Evolutionary conservation across 2,888 invertebrate species (phyloP).

Genomic region (Callinectes sapidus): DNA sequence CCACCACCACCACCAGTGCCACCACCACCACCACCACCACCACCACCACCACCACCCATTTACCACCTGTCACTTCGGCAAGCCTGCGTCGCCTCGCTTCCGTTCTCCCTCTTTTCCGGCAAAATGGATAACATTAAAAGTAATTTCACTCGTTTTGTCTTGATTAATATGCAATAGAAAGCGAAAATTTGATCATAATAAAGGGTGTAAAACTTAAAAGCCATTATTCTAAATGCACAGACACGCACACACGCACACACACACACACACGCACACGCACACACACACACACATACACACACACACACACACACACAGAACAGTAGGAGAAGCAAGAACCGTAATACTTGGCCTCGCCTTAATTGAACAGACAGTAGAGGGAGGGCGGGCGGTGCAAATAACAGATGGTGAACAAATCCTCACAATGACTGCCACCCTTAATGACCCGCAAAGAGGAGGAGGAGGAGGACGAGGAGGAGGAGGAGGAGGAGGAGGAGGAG

Average conservation of each 20-base stretch:
- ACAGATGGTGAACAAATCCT: neutral
- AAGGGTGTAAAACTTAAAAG: too few relatives aligned
- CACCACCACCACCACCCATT: neutral
- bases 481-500: neutral
- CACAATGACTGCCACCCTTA: too few relatives aligned
- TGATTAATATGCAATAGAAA: neutral
- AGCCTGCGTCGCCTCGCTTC: neutral
- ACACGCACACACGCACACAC: too few relatives aligned
- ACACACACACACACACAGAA: too few relatives aligned
- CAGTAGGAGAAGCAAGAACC: neutral
- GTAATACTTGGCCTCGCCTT: neutral
- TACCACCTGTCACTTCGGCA: neutral
- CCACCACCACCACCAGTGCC: neutral
- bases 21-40: neutral
- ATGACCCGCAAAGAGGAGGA: neutral
- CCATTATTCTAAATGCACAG: too few relatives aligned
- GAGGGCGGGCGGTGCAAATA: neutral
- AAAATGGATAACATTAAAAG: neutral
- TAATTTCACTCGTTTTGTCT: neutral
- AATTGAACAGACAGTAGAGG: neutral
- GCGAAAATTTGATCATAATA: neutral
- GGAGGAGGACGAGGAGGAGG: slow-evolving; percentile 12
- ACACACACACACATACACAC: neutral
- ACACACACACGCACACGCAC: too few relatives aligned
- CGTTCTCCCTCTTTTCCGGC: neutral